A percentile compares a stretch with the other conserved stretches of the same genome.
Evolutionary conservation across 2,888 invertebrate genomes (phyloP).

Genomic region (Calameuta idolon): DNA sequence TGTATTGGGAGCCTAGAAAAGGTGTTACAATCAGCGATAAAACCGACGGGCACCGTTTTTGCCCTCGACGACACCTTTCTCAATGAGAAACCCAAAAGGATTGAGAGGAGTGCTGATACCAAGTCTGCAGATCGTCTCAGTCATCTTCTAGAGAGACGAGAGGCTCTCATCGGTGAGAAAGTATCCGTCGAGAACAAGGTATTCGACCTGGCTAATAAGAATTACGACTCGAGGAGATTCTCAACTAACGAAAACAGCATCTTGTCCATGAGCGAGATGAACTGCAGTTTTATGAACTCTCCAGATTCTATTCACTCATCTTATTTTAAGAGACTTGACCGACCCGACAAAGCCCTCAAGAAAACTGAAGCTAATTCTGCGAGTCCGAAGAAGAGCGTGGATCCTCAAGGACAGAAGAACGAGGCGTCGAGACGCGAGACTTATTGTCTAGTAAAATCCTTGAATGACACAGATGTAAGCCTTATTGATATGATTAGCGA

Average conservation of each 20-base stretch:
- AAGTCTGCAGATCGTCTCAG: constrained; percentile 1
- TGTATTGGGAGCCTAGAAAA: constrained; percentile 4
- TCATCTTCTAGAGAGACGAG: constrained; percentile 4
- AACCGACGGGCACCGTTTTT: constrained; percentile 18
- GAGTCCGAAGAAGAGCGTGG: background rate
- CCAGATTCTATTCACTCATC: background rate
- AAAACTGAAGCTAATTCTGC: background rate
- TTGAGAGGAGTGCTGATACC: background rate
- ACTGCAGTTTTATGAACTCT: background rate
- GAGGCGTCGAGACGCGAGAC: background rate
- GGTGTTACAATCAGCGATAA: constrained; percentile 4
- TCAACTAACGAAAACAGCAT: constrained; percentile 2
- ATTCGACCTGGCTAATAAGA: background rate
- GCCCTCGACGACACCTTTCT: constrained; percentile 19
- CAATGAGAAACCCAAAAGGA: constrained; percentile 14
- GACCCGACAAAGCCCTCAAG: background rate
- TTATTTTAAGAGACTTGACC: background rate
- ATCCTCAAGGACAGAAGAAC: background rate
- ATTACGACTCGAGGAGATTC: background rate
- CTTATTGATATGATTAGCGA: constrained; percentile 54
- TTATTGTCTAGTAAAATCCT: background rate
- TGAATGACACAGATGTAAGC: constrained; percentile 41
- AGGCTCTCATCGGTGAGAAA: background rate
- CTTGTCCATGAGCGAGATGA: background rate
- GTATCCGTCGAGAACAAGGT: constrained; percentile 9